Evolutionary conservation across 2,797 vertebrate genomes (phyloP), one percentile per base, ranked within the genome.

Genomic region (Pipistrellus pipistrellus): DNA sequence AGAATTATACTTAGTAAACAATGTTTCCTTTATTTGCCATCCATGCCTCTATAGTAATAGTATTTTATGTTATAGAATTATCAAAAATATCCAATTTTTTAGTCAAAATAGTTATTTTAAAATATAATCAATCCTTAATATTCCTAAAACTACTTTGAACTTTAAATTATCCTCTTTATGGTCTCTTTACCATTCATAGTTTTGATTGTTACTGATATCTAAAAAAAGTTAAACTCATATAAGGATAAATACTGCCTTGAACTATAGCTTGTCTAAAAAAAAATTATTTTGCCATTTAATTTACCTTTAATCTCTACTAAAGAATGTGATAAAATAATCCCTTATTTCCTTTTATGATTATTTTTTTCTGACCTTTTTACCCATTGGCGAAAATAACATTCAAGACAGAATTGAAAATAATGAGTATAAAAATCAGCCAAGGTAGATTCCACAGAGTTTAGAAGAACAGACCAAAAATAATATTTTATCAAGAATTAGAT

Each of bases 311-410:
- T 93, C 41, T 96, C 46, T 91, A 1, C 14, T 91, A 72, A 91
- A 59, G 77, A 41, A 66, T 46, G 48, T 77, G 23, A 87, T 12
- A 94, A 75, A 95, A 94, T 57, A 72, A 87, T 75, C 4, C 41
- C 88, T 97, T 88, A 85, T 94, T 96, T 98, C 95, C 80, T 89
- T 64, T 95, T 81, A 59, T 80, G 32, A 93, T 94, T 96, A 21
- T 7, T 51, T 73, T 73, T 62, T 75, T 66, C 64, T 89, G 81
- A 94, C 2, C 82, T 27, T 93, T 93, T 23, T 92, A 17, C 2
- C 15, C 20, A 91, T 82, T 76, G 75, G 53, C n/a, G 55, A 95
- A 92, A 97, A 59, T 25, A 88, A 86, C 55, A 95, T 81, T 91
- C n/a, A 90, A 85, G 66, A 86, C 81, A 96, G 1, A n/a, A 66